Base-by-base conservation (phyloP, 2,888 invertebrate species). In the Ophonus ardosiacus region DNA sequence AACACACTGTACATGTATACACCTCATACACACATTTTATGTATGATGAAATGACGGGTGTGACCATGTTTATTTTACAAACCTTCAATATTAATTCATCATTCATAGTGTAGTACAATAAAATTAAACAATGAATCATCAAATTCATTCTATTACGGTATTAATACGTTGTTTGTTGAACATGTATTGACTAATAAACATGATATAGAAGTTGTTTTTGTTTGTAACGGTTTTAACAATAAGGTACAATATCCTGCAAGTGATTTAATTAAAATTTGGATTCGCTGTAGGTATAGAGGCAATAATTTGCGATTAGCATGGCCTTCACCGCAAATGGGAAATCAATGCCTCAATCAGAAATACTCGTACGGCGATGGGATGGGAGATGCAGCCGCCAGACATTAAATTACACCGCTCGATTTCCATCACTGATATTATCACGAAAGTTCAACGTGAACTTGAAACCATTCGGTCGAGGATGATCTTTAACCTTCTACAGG, bases 291-390 rank as follows among this genome's bases (percentile, higher is more conserved):
- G 38, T 8, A 38, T 38, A 31, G 17, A 68, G 18, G 68, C 68
- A 68, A 68, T 68, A 38, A 68, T 68, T 68, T 15, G 68, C 68
- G 38, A 68, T 38, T 68, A 68, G 68, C 38, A 68, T 68, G 40
- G 15, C 68, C 68, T 68, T 68, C 40, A 15, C 68, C 68, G 68
- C 40, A 68, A 68, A 68, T 68, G 40, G 40, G 68, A 68, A 68
- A 68, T 68, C 40, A 68, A 68, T 68, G 68, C 68, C 8, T 31
- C 68, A 15, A 68, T 68, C 40, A 68, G 40, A 0, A 24, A 68
- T 15, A 68, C 13, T 40, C 40, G 68, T 68, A 38, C n/a, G 31
- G 31, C 24, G 31, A 31, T 3, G 24, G 10, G 24, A 15, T 63
- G 8, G 24, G 63, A 24, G 21, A 63, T 24, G 5, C 31, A 5